phyloP scores from a whole-genome alignment of 92 coral and sea anemone species.

The Umimayanthus chanpuru region DNA sequence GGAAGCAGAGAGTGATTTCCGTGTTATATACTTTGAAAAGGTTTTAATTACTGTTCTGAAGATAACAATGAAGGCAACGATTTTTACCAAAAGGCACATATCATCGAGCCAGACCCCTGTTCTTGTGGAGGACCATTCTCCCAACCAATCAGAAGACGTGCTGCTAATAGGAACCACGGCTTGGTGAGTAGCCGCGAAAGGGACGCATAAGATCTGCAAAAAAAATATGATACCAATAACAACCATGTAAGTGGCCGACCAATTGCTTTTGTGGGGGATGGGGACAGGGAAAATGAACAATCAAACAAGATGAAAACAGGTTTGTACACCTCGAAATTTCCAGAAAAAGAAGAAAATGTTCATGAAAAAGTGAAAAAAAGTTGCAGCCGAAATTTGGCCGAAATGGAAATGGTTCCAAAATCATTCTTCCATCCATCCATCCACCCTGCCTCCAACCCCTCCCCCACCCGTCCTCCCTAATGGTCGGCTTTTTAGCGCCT shows the following conservation, averaged over 20 bases:
- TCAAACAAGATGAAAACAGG: no score
- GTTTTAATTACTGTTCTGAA: no score
- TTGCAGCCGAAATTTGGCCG: no score
- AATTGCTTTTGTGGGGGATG: no score
- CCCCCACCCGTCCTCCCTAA: no score
- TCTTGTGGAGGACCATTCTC: background rate
- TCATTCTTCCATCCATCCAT: no score
- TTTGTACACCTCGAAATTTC: no score
- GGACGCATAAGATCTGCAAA: constrained; percentile 15
- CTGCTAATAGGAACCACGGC: constrained; percentile 16
- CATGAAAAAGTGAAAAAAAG: no score
- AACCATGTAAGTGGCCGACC: background rate
- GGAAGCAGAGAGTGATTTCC: no score
- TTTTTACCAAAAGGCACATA: constrained; percentile 34
- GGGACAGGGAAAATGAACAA: background rate
- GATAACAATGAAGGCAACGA: background rate
- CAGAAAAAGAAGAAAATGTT: no score
- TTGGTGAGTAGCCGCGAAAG: constrained; percentile 23
- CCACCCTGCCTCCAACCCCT: background rate
- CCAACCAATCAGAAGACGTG: constrained; percentile 33
- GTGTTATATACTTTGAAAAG: no score
- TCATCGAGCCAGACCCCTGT: constrained; percentile 41
- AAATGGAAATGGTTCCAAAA: no score
- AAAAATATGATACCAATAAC: background rate
- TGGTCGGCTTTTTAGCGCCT: background rate